Evolutionary conservation across 2,113 vertebrate species (phyloP).

Genomic region (Bubo scandiacus): DNA sequence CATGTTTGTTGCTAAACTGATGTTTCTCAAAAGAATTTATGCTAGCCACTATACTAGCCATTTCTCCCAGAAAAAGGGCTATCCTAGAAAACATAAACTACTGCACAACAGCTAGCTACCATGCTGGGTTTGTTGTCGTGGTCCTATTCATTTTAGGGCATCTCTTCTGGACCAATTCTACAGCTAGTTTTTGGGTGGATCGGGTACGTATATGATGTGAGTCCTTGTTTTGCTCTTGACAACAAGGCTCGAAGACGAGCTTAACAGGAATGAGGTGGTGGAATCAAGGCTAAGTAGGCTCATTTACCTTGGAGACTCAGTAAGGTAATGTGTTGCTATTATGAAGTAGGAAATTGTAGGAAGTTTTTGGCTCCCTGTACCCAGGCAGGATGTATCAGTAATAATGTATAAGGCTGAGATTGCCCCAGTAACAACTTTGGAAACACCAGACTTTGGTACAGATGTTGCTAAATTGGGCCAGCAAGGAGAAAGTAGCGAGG

Average conservation of each 20-base stretch:
- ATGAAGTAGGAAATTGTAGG: background rate
- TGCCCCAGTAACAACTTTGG: background rate
- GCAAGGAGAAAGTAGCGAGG: fast-evolving
- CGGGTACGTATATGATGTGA: fast-evolving
- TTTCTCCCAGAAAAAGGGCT: background rate
- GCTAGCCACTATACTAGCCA: background rate
- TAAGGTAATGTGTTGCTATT: background rate
- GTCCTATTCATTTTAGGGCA: background rate
- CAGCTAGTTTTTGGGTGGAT: background rate
- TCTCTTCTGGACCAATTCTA: background rate
- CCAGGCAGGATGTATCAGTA: background rate
- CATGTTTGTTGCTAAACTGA: background rate
- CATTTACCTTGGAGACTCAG: background rate
- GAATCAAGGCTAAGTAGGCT: background rate
- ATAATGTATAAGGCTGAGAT: background rate
- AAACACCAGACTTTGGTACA: background rate
- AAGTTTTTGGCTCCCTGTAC: background rate
- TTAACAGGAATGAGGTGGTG: background rate
- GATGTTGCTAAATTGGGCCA: background rate
- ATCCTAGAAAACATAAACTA: background rate
- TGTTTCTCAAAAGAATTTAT: background rate
- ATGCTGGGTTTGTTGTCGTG: background rate
- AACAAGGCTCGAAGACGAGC: background rate
- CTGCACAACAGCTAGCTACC: background rate
- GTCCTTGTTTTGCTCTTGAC: background rate